Evolutionary conservation across 1,140 invertebrate genomes (phyloP).

Genomic region (Anastatus disparis): DNA sequence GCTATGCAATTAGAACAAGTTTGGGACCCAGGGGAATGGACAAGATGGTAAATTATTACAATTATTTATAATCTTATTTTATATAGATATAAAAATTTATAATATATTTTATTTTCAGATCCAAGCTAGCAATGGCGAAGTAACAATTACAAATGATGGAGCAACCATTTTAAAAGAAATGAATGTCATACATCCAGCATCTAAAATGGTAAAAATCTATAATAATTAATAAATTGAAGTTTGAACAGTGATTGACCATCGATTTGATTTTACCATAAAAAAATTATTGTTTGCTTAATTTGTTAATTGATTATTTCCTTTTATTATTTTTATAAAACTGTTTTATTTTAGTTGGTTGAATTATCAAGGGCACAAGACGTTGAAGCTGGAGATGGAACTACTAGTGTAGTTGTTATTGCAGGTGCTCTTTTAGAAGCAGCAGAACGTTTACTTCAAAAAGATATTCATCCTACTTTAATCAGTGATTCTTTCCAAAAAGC

Average conservation of each 20-base stretch:
- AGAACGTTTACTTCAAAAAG: conserved; percentile 90
- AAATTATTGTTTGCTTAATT: no score
- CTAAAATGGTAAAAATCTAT: conserved; percentile 88
- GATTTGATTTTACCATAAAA: no score
- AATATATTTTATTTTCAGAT: conserved; percentile 71
- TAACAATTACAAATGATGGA: conserved; percentile 99
- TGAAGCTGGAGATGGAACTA: conserved; percentile 99
- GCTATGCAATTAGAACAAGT: conserved; percentile 98
- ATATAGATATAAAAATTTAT: conserved; percentile 25
- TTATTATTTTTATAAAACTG: no score
- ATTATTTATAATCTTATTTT: conserved; percentile 13
- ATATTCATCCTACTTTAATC: conserved; percentile 97
- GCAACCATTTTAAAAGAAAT: conserved; percentile 99
- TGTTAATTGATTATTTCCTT: no score
- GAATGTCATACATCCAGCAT: conserved; percentile 98
- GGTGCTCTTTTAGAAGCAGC: conserved; percentile 95
- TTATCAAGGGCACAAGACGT: conserved; percentile 98
- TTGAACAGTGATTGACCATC: no score
- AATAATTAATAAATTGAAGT: no score
- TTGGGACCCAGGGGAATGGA: conserved; percentile 99
- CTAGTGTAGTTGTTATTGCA: conserved; percentile 95
- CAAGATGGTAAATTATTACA: conserved; percentile 87
- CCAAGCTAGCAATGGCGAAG: conserved; percentile 95
- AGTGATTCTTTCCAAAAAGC: conserved; percentile 97
- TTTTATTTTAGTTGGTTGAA: conserved; percentile 86